These are phyloP conservation scores for Schizaphis graminum DNA, from an alignment of 2,888 invertebrate species.

Conservation along the genomic window DNA sequence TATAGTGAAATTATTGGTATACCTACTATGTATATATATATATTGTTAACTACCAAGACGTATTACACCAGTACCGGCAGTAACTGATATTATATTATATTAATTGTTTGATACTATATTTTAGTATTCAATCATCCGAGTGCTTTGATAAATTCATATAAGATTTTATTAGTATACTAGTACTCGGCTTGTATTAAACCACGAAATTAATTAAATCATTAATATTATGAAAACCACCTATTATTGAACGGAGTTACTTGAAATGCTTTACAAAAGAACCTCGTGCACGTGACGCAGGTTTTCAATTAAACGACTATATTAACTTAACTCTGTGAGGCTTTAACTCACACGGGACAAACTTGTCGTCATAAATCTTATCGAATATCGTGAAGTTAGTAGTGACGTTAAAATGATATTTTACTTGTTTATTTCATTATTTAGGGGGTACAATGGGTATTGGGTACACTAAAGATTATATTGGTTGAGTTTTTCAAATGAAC, in stretches of 20 bases:
- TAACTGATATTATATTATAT: not conserved
- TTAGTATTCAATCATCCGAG: not conserved
- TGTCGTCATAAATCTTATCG: constrained; percentile 28
- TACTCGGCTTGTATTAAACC: not conserved
- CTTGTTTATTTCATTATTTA: not conserved
- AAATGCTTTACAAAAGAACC: constrained; percentile 18
- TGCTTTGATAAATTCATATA: not conserved
- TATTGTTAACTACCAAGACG: not conserved
- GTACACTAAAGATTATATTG: not conserved
- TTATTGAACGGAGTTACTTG: not conserved
- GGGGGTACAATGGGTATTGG: too few species aligned
- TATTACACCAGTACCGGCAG: not conserved
- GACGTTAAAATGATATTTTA: not conserved
- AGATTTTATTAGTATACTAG: not conserved
- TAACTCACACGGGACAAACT: constrained; percentile 32
- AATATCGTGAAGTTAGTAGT: not conserved
- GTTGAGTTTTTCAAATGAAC: not conserved
- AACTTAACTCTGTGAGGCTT: not conserved
- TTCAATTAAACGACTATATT: constrained; percentile 37
- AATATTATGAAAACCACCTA: not conserved
- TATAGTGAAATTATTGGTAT: not conserved
- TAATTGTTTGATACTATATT: not conserved
- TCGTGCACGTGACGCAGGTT: constrained; percentile 19
- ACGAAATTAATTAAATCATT: not conserved
- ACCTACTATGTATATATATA: too few species aligned